These are phyloP conservation scores for fruit fly (Drosophila melanogaster) DNA, from an alignment of 1,140 invertebrate genomes.

Conservation along the genomic window DNA sequence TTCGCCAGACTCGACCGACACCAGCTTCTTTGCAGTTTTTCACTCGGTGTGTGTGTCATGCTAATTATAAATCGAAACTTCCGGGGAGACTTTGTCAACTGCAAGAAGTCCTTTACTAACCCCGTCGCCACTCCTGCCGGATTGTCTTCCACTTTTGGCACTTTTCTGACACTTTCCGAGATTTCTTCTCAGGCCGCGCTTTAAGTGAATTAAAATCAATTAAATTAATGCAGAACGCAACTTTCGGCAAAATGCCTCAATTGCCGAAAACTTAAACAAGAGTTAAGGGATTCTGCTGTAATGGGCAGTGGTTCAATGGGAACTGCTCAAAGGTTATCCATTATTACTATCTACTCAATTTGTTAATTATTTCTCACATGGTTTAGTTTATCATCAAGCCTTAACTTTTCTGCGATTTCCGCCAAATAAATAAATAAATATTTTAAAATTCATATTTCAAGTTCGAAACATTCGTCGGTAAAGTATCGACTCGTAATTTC, in stretches of 20 bases:
- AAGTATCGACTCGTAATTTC: too few relatives aligned
- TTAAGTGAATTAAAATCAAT: conserved; percentile 73
- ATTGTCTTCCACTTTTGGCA: conserved; percentile 39
- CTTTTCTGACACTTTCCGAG: conserved; percentile 66
- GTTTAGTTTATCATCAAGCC: too few relatives aligned
- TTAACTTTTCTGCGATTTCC: too few relatives aligned
- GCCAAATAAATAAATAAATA: too few relatives aligned
- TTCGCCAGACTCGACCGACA: conserved; percentile 60
- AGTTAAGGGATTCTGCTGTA: conserved; percentile 4
- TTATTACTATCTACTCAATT: not conserved
- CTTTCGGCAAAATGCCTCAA: conserved; percentile 42
- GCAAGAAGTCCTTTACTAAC: conserved; percentile 39
- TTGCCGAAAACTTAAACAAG: conserved; percentile 15
- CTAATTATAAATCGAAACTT: conserved; percentile 84
- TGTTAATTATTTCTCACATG: too few relatives aligned
- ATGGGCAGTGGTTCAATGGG: not conserved
- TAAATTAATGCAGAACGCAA: conserved; percentile 42
- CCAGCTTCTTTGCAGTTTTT: conserved; percentile 69
- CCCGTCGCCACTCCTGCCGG: not conserved
- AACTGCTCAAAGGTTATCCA: not conserved
- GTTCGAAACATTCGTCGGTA: too few relatives aligned
- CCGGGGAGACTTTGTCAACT: conserved; percentile 79
- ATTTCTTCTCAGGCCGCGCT: conserved; percentile 43
- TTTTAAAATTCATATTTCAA: too few relatives aligned
- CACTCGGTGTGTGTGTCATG: conserved; percentile 78